These are phyloP conservation scores for Valencia hispanica DNA, from an alignment of 2,797 vertebrate genomes.

Conservation along the genomic window DNA sequence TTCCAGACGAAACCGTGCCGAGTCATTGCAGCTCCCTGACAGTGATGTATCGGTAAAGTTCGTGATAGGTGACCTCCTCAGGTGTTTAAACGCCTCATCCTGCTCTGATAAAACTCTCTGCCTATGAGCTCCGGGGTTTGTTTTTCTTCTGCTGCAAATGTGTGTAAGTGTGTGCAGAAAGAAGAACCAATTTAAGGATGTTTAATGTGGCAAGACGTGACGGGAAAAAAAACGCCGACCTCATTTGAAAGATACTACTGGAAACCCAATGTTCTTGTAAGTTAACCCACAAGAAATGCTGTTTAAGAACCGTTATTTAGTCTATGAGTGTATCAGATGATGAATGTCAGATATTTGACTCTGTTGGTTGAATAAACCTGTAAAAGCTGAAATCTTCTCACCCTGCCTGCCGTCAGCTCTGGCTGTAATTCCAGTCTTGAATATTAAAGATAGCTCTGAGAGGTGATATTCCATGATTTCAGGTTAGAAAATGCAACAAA, in stretches of 20 bases:
- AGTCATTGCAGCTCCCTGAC: not conserved
- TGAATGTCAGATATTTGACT: not conserved
- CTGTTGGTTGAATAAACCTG: not conserved
- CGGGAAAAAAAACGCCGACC: not conserved
- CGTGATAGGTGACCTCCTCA: not conserved
- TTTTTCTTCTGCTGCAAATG: constrained; percentile 1
- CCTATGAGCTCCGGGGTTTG: not conserved
- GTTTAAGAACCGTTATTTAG: not conserved
- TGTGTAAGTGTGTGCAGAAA: not conserved
- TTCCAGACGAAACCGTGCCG: not conserved
- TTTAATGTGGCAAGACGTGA: not conserved
- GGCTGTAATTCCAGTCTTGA: not conserved
- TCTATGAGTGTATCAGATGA: not conserved
- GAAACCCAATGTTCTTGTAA: not conserved
- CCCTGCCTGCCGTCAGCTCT: not conserved
- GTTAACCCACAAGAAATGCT: not conserved
- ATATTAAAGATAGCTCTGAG: not conserved
- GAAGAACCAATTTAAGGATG: not conserved
- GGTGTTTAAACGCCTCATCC: not conserved
- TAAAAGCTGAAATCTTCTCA: not conserved
- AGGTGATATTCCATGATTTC: not conserved
- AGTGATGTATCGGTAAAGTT: not conserved
- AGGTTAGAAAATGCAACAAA: not conserved
- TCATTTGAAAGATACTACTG: not conserved
- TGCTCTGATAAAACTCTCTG: not conserved